phyloP scores from a whole-genome alignment of 2,888 invertebrate species.

The Drosophila parthenogenetica region DNA sequence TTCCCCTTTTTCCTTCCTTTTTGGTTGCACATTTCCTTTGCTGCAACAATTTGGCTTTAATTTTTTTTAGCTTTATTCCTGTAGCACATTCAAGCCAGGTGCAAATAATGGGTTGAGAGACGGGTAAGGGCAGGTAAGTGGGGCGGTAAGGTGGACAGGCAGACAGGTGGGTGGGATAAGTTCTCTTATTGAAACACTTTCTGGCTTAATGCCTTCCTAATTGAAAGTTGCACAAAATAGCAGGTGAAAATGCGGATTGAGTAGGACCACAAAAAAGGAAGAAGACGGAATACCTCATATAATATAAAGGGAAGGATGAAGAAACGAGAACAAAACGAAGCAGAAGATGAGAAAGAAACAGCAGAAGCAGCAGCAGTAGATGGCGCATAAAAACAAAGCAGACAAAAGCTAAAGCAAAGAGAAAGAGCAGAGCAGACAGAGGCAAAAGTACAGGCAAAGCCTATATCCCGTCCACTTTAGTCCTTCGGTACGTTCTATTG shows the following conservation, averaged over 20 bases:
- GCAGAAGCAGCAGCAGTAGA: constrained; percentile 7
- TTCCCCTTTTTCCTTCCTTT: neutral
- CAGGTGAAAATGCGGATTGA: constrained; percentile 46
- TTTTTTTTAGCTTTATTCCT: constrained; percentile 6
- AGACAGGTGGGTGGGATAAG: neutral
- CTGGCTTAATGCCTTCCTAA: constrained; percentile 80
- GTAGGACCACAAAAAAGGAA: constrained; percentile 1
- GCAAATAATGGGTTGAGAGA: neutral
- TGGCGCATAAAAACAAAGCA: constrained; percentile 33
- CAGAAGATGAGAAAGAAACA: constrained; percentile 13
- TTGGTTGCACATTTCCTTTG: constrained; percentile 53
- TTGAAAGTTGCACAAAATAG: constrained; percentile 74
- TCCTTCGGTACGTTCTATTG: constrained; percentile 55
- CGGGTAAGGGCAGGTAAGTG: neutral
- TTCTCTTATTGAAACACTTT: constrained; percentile 63
- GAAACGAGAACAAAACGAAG: constrained; percentile 45
- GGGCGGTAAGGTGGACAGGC: neutral
- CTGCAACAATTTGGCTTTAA: constrained; percentile 20
- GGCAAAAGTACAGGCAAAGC: constrained; percentile 41
- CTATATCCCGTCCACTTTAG: constrained; percentile 33
- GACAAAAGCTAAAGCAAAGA: constrained; percentile 16
- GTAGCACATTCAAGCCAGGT: constrained; percentile 29
- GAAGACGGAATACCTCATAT: constrained; percentile 55
- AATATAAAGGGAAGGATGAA: constrained; percentile 66
- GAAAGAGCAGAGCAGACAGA: constrained; percentile 1